Percentiles rank a stretch among this genome's conserved stretches.
Conservation (phyloP, 2,888 invertebrate genomes). For the Trichogramma dendrolimi region DNA sequence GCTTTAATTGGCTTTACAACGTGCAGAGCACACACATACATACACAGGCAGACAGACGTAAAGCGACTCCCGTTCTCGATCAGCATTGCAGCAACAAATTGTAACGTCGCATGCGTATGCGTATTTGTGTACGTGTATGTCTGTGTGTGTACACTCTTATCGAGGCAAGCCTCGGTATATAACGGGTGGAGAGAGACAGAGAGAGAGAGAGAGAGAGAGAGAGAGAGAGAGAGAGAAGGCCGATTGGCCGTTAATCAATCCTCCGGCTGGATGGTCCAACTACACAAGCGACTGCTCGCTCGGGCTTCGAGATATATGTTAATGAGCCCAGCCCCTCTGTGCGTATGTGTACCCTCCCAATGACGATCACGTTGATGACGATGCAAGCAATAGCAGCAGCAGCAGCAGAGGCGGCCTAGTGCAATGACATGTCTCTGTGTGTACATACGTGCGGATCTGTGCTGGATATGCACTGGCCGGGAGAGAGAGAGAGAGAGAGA, state of each 20-base stretch:
- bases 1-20: slow-evolving; percentile 14
- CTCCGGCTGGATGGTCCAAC: too few relatives aligned
- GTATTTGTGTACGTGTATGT: background rate
- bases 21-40: background rate
- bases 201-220: background rate
- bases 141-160: background rate
- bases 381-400: too few relatives aligned
- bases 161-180: background rate
- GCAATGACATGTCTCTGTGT: background rate
- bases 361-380: too few relatives aligned
- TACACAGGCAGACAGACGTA: background rate
- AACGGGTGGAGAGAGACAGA: background rate
- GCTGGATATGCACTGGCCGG: slow-evolving; percentile 2
- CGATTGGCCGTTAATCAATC: slow-evolving; percentile 18
- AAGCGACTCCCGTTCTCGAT: background rate
- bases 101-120: slow-evolving; percentile 4
- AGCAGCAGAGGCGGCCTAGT: background rate
- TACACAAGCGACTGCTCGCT: too few relatives aligned
- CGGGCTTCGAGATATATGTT: too few relatives aligned
- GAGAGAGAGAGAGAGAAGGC: background rate
- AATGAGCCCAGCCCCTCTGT: too few relatives aligned
- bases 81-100: slow-evolving; percentile 8
- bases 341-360: too few relatives aligned
- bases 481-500: slow-evolving; percentile 3
- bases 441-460: background rate